Percentiles rank a stretch among this genome's conserved stretches.
Conservation (phyloP, 2,113 vertebrate genomes). For the Alouatta palliata region DNA sequence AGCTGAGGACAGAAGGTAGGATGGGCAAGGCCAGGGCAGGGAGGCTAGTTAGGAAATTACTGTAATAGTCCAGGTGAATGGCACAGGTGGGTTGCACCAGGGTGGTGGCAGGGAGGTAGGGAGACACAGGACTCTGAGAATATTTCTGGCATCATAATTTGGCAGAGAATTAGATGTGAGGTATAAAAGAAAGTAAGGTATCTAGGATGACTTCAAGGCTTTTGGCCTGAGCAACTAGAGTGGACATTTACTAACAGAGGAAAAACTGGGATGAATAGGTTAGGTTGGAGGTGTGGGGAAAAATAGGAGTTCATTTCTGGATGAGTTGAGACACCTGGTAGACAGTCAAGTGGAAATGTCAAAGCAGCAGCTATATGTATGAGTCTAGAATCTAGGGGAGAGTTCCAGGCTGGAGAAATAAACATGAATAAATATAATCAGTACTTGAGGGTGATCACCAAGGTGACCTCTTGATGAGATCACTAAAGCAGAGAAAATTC, state of each 20-base stretch:
- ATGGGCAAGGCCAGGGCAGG: not conserved
- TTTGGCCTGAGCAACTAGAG: not conserved
- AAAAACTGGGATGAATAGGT: not conserved
- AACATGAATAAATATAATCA: not conserved
- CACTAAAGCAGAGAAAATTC: not conserved
- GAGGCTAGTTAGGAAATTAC: not conserved
- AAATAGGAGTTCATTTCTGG: not conserved
- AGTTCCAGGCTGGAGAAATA: not conserved
- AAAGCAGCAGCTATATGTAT: not conserved
- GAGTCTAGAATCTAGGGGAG: not conserved
- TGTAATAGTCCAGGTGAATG: not conserved
- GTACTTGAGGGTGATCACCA: not conserved
- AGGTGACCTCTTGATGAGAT: not conserved
- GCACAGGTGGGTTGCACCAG: not conserved
- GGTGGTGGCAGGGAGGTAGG: not conserved
- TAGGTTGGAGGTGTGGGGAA: not conserved
- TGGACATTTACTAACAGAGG: not conserved
- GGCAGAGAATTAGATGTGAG: not conserved
- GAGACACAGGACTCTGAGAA: not conserved
- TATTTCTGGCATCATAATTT: not conserved
- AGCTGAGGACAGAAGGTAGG: not conserved
- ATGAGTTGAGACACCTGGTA: not conserved
- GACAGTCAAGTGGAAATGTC: not conserved
- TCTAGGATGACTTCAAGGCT: not conserved
- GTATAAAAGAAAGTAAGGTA: not conserved